Base-by-base conservation (phyloP, 2,888 invertebrate genomes). In the Trachelus stipa region DNA sequence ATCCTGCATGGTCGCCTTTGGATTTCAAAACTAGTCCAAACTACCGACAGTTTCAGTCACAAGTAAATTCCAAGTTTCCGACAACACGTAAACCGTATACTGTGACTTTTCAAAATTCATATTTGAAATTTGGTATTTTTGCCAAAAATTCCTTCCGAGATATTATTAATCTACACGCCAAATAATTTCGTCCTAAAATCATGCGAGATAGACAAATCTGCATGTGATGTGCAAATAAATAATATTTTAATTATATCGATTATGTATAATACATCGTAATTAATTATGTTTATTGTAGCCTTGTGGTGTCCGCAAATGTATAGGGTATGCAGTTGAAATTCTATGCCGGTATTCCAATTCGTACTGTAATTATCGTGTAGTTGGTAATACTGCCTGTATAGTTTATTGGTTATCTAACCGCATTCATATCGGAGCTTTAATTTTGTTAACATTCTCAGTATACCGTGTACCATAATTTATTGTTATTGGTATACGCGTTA, bases 1-100 rank as follows among this genome's bases (percentile, higher is more conserved):
- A 31, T 40, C 80, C 73, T 79, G 73, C 69, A 79, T 77, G 80
- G 78, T 81, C 81, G 77, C 73, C 75, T 74, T 77, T 77, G 73
- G 69, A 79, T 75, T 74, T 34, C 40, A 35, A 68, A 80, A 80
- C 80, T 84, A 77, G 83, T 83, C 81, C 81, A 84, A 85, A 83
- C 82, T 82, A 69, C 79, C 77, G 79, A 82, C 81, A 77, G 73
- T 77, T 74, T 77, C 77, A 73, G 74, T 31, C 71, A 23, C 31
- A 30, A 33, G 71, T 56, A 56, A 56, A 23, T 56, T 56, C 0
- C 6, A 9, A 56, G 56, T 23, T 56, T 56, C 1, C 23, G 23
- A 23, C 56, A 23, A 56, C 56, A 56, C 56, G 56, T 56, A 56
- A 56, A 23, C 23, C 23, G 40, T 40, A 40, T 40, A 40, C 6